These are phyloP conservation scores for Apamea crenata DNA, from an alignment of 2,888 invertebrate species.

Conservation along the genomic window DNA sequence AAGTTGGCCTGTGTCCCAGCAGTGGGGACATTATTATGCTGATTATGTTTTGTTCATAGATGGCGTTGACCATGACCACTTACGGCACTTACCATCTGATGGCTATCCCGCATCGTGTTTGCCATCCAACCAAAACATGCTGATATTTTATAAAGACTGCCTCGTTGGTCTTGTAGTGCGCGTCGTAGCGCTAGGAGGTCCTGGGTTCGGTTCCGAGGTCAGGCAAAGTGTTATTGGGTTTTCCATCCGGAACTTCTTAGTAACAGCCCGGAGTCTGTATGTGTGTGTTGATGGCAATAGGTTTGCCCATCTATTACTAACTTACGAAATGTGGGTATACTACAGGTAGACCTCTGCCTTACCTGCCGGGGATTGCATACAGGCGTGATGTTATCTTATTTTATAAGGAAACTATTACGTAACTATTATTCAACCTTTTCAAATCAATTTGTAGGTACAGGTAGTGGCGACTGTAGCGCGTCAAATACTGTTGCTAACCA, in stretches of 20 bases:
- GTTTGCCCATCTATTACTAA: neutral
- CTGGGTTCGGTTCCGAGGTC: neutral
- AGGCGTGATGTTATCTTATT: neutral
- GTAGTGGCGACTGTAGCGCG: conserved; percentile 6
- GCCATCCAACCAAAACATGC: neutral
- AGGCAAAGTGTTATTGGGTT: neutral
- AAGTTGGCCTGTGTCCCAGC: neutral
- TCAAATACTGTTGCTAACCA: conserved; percentile 25
- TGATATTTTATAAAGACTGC: neutral
- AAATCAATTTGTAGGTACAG: neutral
- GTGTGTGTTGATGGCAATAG: neutral
- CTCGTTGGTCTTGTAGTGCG: neutral
- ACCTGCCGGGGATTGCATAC: neutral
- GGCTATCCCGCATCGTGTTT: neutral
- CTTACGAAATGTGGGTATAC: neutral
- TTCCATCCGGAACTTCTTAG: neutral
- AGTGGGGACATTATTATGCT: neutral
- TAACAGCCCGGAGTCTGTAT: neutral
- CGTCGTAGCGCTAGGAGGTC: neutral
- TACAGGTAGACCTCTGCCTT: neutral
- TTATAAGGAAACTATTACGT: neutral
- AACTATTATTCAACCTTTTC: conserved; percentile 5
- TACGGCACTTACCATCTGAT: neutral
- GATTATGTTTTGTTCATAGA: too few relatives aligned
- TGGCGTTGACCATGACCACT: too few relatives aligned